phyloP scores from a whole-genome alignment of 2,888 invertebrate species.

The Microctonus brassicae region DNA sequence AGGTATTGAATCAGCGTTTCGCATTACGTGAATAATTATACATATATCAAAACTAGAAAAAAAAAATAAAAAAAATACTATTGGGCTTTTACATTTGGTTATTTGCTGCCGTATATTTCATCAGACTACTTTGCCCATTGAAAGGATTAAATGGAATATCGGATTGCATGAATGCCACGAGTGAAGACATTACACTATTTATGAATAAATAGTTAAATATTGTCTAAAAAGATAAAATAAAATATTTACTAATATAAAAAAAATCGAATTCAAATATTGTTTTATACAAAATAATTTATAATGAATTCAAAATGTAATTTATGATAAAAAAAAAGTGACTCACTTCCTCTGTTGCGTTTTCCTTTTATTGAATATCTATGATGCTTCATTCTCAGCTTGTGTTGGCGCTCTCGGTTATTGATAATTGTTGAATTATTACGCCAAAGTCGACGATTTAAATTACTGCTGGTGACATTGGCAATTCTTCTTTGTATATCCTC shows the following conservation, averaged over 20 bases:
- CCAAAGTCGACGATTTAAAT: conserved; percentile 44
- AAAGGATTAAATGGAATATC: neutral
- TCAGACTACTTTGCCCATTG: neutral
- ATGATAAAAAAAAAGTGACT: conserved; percentile 44
- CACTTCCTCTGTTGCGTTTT: conserved; percentile 61
- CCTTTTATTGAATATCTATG: conserved; percentile 60
- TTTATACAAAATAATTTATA: no score
- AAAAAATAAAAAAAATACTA: neutral
- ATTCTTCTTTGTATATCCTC: conserved; percentile 61
- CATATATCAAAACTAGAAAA: neutral
- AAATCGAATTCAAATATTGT: no score
- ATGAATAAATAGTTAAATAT: neutral
- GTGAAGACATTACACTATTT: neutral
- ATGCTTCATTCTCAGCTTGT: conserved; percentile 63
- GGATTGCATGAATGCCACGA: neutral
- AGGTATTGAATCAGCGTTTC: conserved; percentile 54
- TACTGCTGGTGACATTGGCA: conserved; percentile 50
- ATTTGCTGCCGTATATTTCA: neutral
- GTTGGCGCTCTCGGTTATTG: conserved; percentile 53
- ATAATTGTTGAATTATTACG: conserved; percentile 48
- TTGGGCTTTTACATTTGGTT: neutral
- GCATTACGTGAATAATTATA: conserved; percentile 42
- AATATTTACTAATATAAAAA: no score
- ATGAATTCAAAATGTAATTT: no score
- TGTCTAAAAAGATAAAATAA: neutral